These are phyloP conservation scores for Benthosema pterotum DNA, from an alignment of 2,797 vertebrate genomes.

Conservation along the genomic window DNA sequence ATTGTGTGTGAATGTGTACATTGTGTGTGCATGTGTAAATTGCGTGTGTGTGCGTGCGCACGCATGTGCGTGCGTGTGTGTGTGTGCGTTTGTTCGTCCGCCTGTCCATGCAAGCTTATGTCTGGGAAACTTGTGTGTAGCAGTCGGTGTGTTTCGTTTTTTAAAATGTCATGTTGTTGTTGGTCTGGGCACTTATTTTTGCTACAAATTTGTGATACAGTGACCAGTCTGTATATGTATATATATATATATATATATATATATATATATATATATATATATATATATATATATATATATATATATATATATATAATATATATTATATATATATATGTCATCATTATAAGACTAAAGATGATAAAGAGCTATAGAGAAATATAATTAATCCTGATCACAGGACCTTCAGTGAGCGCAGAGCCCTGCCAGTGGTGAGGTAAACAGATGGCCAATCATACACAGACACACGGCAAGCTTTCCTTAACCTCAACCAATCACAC, in stretches of 20 bases:
- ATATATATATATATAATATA: too few species aligned
- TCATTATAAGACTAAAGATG: slow-evolving; percentile 72
- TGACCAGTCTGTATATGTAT: slow-evolving; percentile 81
- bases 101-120: slow-evolving; percentile 12
- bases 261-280: too few species aligned
- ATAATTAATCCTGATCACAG: slow-evolving; percentile 50
- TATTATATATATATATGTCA: too few species aligned
- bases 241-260: too few species aligned
- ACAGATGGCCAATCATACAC: slow-evolving; percentile 53
- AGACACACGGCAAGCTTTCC: slow-evolving; percentile 26
- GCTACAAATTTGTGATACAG: slow-evolving; percentile 84
- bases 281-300: too few species aligned
- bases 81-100: slow-evolving; percentile 33
- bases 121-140: slow-evolving; percentile 6
- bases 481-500: neutral
- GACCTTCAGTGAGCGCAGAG: slow-evolving; percentile 62
- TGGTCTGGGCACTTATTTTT: slow-evolving; percentile 85
- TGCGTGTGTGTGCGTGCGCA: slow-evolving; percentile 55
- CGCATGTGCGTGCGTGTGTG: slow-evolving; percentile 10
- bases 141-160: slow-evolving; percentile 23
- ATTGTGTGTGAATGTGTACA: slow-evolving; percentile 51
- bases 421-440: slow-evolving; percentile 70
- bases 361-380: slow-evolving; percentile 74
- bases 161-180: slow-evolving; percentile 61
- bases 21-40: slow-evolving; percentile 11